Conservation (phyloP, 2,888 invertebrate species). For the Leuctra nigra region DNA sequence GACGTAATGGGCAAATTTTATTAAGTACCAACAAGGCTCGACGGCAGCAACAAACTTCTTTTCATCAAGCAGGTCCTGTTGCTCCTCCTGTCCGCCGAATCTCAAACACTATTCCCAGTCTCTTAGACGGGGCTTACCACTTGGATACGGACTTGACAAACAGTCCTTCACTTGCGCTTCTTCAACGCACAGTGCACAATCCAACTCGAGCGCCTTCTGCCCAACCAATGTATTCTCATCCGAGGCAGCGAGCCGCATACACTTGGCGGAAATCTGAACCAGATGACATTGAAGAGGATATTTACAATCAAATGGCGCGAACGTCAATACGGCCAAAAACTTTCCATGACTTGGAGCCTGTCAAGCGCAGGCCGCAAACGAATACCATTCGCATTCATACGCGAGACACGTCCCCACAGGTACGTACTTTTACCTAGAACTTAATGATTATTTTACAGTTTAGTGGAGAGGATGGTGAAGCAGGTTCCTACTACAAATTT, state of each 20-base stretch:
- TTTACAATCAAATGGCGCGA: not conserved
- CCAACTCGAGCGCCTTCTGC: conserved; percentile 39
- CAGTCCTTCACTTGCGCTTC: not conserved
- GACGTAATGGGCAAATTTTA: conserved; percentile 48
- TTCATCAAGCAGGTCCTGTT: not conserved
- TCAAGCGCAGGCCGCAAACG: not conserved
- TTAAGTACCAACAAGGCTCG: conserved; percentile 43
- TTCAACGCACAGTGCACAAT: conserved; percentile 38
- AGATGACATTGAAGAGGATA: conserved; percentile 11
- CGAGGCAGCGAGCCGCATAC: conserved; percentile 31
- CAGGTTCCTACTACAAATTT: too few relatives aligned
- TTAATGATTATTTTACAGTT: too few relatives aligned
- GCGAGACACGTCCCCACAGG: conserved; percentile 10
- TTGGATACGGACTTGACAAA: conserved; percentile 10
- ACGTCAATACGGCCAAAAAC: not conserved
- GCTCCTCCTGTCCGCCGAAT: not conserved
- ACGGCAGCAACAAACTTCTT: not conserved
- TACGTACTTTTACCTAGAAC: too few relatives aligned
- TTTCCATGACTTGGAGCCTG: not conserved
- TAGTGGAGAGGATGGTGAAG: too few relatives aligned
- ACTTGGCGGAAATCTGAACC: conserved; percentile 37
- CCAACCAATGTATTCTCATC: conserved; percentile 36
- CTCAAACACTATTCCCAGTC: conserved; percentile 8
- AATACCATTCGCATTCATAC: conserved; percentile 7
- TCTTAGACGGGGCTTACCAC: conserved; percentile 18